Evolutionary conservation across 1,140 invertebrate species (phyloP), one percentile per base, ranked within the genome.

Genomic region (Caerostris darwini): DNA sequence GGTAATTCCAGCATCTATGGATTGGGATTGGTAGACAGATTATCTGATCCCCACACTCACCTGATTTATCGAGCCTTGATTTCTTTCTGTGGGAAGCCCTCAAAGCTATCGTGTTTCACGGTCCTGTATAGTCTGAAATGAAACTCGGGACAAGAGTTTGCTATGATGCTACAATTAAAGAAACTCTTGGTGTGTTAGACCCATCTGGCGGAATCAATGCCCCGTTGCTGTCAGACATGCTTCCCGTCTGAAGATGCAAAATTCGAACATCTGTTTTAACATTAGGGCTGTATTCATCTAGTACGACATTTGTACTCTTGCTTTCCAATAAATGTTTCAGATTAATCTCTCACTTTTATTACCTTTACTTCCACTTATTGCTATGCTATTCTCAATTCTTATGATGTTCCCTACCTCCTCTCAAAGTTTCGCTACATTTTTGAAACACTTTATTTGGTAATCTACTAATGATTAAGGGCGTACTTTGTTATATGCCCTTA

Each of bases 61-160:
- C n/a, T 7, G 77, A 82, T 82, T 81, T 82, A 82, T 82, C 50
- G 3, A 82, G 77, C 77, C 7, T 54, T 56, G 53, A 82, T 56
- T 82, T 82, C 10, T 82, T 82, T 82, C 77, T 53, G 10, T 54
- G 77, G 8, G 53, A 50, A 54, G 10, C 50, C 50, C 50, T 56
- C 50, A 82, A 53, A 54, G n/a, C n/a, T n/a, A n/a, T n/a, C n/a
- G n/a, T n/a, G n/a, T n/a, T n/a, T n/a, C n/a, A n/a, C n/a, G n/a
- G n/a, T n/a, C 6, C 8, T 82, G 34, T 50, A 3, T 19, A 12
- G 3, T 50, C 8, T 5, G 53, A 82, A 82, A 0, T 19, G 50
- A n/a, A 56, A 53, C 8, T 82, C 77, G 19, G 3, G 53, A 1
- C 8, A 54, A 82, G 3, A 82, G 34, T 0, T 50, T 3, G 77